These are phyloP conservation scores for Cancer borealis DNA, from an alignment of 2,888 invertebrate genomes.

Conservation along the genomic window DNA sequence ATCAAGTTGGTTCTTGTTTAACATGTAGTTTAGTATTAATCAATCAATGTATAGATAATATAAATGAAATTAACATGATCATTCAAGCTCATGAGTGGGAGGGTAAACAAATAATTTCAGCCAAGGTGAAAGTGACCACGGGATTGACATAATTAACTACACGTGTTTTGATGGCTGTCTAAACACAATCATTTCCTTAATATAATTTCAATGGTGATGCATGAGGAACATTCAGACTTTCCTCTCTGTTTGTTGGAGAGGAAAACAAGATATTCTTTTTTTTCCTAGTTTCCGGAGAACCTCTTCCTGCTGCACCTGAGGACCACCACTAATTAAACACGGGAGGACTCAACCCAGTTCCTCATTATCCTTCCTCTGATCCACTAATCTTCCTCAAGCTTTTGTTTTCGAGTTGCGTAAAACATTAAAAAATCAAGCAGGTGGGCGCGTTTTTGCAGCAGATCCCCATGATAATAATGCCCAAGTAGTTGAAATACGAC, in stretches of 20 bases:
- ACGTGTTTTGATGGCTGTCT: not conserved
- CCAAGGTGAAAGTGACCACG: not conserved
- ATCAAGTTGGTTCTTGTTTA: not conserved
- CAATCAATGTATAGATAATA: not conserved
- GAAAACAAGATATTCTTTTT: not conserved
- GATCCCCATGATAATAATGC: not conserved
- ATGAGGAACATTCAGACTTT: not conserved
- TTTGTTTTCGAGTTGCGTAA: not conserved
- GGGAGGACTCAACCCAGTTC: not conserved
- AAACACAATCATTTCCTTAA: not conserved
- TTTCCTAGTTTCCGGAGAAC: not conserved
- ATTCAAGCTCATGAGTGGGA: too few species aligned
- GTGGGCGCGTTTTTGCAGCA: not conserved
- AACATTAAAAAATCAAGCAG: not conserved
- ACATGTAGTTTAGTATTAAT: not conserved
- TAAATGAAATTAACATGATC: not conserved
- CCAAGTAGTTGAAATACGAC: not conserved
- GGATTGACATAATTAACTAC: not conserved
- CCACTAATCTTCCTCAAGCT: not conserved
- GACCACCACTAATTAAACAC: constrained; percentile 1
- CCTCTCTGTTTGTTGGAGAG: not conserved
- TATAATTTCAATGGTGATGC: not conserved
- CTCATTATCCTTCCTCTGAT: not conserved
- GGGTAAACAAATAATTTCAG: not conserved
- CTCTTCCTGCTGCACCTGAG: not conserved